These are phyloP conservation scores for Lithophane leautieri DNA, from an alignment of 2,888 invertebrate species.

Conservation along the genomic window DNA sequence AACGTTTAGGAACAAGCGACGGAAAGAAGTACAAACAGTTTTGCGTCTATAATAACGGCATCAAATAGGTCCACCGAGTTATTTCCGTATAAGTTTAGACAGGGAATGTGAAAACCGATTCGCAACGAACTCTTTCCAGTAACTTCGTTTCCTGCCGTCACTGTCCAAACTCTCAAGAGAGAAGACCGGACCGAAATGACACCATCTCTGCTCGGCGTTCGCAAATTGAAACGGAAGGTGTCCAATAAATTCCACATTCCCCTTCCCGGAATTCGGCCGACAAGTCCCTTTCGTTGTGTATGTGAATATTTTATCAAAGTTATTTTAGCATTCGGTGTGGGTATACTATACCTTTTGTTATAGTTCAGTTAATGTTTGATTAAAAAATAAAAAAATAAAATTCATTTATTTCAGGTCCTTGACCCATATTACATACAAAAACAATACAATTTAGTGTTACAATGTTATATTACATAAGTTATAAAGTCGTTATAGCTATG, in stretches of 20 bases:
- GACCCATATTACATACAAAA: no score
- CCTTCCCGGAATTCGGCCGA: constrained; percentile 78
- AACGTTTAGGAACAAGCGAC: no score
- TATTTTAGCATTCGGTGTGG: constrained; percentile 67
- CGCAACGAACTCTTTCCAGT: constrained; percentile 31
- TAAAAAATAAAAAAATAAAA: no score
- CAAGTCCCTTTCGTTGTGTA: constrained; percentile 76
- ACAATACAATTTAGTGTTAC: no score
- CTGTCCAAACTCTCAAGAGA: constrained; percentile 60
- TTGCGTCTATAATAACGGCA: not conserved
- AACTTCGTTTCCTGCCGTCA: constrained; percentile 47
- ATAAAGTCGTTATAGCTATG: no score
- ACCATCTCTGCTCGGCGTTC: constrained; percentile 76
- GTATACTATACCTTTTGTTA: constrained; percentile 58
- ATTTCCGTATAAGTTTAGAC: constrained; percentile 4
- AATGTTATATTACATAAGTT: no score
- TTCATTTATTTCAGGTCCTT: no score
- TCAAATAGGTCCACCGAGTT: not conserved
- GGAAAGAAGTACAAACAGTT: no score
- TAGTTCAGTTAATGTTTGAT: constrained; percentile 58
- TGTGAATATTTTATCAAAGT: constrained; percentile 83
- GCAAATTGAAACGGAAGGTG: constrained; percentile 88
- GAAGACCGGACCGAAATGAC: constrained; percentile 68
- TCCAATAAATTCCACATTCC: constrained; percentile 83
- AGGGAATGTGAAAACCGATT: constrained; percentile 8